These are phyloP conservation scores for Crocallis elinguaria DNA, from an alignment of 2,888 invertebrate genomes.

Conservation along the genomic window DNA sequence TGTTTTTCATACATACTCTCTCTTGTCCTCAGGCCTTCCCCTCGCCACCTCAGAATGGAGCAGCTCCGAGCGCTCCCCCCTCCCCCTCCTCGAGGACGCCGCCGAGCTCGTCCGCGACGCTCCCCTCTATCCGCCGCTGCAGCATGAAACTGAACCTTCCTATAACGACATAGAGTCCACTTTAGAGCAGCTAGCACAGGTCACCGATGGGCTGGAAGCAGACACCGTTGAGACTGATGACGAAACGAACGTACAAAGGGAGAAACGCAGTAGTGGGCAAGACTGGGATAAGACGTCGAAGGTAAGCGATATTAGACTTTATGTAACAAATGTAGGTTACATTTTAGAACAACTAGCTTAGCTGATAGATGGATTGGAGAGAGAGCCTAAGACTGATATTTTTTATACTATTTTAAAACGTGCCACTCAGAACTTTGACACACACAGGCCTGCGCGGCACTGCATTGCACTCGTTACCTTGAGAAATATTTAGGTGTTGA, in stretches of 20 bases:
- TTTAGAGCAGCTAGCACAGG: constrained; percentile 54
- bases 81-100: constrained; percentile 51
- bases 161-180: constrained; percentile 56
- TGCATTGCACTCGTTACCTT: no score
- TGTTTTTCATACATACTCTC: neutral
- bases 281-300: constrained; percentile 64
- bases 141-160: constrained; percentile 41
- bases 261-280: constrained; percentile 64
- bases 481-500: no score
- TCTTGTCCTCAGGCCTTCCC: constrained; percentile 57
- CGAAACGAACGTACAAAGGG: constrained; percentile 55
- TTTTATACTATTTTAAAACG: no score
- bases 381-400: no score
- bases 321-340: neutral
- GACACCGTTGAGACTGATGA: constrained; percentile 51
- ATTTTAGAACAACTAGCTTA: no score
- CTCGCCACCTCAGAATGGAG: constrained; percentile 54
- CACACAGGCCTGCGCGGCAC: no score
- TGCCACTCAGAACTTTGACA: no score
- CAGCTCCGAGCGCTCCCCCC: constrained; percentile 58
- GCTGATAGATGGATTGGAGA: no score
- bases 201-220: constrained; percentile 28
- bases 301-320: constrained; percentile 46
- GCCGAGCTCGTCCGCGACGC: constrained; percentile 67
- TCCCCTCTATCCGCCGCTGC: constrained; percentile 54